phyloP scores from a whole-genome alignment of 2,113 vertebrate species.

The Mus spicilegus region DNA sequence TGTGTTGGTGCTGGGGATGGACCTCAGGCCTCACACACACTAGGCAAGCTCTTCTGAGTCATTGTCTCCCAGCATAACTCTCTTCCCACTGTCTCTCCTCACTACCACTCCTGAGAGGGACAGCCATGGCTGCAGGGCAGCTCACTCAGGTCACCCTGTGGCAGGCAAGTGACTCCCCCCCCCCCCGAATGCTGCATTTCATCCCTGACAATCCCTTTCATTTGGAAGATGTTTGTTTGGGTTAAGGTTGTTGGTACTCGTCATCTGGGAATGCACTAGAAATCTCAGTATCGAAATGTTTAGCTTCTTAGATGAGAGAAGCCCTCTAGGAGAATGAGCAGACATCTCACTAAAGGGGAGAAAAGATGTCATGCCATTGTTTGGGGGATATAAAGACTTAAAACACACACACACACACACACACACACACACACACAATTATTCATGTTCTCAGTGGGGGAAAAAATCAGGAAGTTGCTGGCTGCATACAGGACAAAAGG shows the following conservation, averaged over 20 bases:
- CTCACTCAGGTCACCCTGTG: background rate
- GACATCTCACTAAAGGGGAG: background rate
- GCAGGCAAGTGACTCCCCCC: background rate
- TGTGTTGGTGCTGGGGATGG: background rate
- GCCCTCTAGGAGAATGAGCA: background rate
- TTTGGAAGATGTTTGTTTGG: background rate
- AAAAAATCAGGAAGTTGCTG: background rate
- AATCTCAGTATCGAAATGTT: background rate
- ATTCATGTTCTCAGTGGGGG: background rate
- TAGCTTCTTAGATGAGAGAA: background rate
- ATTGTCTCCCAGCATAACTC: background rate
- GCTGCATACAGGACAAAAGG: background rate
- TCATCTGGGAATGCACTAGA: background rate
- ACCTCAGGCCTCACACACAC: rapidly evolving
- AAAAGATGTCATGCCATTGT: conserved; percentile 2
- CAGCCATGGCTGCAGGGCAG: background rate
- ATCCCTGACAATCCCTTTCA: background rate
- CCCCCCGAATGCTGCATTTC: background rate
- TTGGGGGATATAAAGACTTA: background rate
- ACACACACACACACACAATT: too few relatives aligned
- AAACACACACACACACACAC: too few relatives aligned
- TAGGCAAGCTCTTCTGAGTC: background rate
- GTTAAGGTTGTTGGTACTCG: background rate
- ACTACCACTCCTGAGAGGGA: too few relatives aligned
- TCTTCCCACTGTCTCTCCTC: background rate